A percentile compares a stretch with the other conserved stretches of the same genome.
Evolutionary conservation across 2,797 vertebrate species (phyloP).

Genomic region (Cichlasoma orientale): DNA sequence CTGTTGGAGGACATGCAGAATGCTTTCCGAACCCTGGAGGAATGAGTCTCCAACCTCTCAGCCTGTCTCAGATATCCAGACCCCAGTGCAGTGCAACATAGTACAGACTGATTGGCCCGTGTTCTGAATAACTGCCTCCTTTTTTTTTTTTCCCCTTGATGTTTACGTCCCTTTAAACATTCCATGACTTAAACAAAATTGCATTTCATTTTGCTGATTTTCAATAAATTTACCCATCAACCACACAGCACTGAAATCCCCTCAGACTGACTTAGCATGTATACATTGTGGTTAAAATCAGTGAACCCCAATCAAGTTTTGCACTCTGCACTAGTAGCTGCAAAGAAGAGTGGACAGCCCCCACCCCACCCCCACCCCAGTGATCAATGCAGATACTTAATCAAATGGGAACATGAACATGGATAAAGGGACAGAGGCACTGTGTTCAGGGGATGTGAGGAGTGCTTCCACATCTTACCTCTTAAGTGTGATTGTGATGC

Average conservation of each 20-base stretch:
- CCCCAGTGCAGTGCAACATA: slow-evolving; percentile 46
- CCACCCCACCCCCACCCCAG: too few relatives aligned
- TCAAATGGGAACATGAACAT: slow-evolving; percentile 33
- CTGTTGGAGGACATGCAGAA: slow-evolving; percentile 99
- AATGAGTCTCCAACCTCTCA: slow-evolving; percentile 55
- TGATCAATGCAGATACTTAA: slow-evolving; percentile 21
- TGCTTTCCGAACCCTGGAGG: slow-evolving; percentile 92
- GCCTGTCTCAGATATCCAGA: slow-evolving; percentile 18
- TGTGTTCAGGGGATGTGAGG: slow-evolving; percentile 38
- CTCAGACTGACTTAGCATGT: slow-evolving; percentile 8
- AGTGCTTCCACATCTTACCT: slow-evolving; percentile 68
- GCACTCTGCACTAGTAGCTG: slow-evolving; percentile 22
- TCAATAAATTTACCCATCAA: not conserved
- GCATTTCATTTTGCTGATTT: slow-evolving; percentile 23
- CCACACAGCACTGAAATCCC: slow-evolving; percentile 18
- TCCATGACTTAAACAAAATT: slow-evolving; percentile 45
- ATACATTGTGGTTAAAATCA: slow-evolving; percentile 20
- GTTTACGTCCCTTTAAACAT: slow-evolving; percentile 65
- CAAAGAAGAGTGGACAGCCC: slow-evolving; percentile 3
- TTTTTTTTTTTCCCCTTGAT: slow-evolving; percentile 20
- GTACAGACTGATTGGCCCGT: slow-evolving; percentile 49
- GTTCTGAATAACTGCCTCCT: slow-evolving; percentile 46
- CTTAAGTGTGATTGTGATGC: slow-evolving; percentile 64
- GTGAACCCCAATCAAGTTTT: slow-evolving; percentile 23
- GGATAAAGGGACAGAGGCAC: slow-evolving; percentile 55